Conservation (phyloP, 2,888 invertebrate species). For the Amphipyra tragopoginis region DNA sequence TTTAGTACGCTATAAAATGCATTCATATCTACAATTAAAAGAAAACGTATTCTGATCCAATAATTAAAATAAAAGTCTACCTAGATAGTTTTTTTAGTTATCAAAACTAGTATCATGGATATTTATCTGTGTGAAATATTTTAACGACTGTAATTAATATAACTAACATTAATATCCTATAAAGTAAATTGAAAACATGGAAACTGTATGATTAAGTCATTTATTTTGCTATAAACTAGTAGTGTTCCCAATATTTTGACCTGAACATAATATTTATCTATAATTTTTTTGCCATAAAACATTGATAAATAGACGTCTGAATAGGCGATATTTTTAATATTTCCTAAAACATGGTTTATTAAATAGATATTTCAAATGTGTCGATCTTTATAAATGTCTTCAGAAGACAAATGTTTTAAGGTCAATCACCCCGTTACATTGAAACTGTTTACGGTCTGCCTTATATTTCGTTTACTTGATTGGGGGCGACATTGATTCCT, state of each 20-base stretch:
- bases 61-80: not conserved
- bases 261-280: not conserved
- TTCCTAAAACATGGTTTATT: slow-evolving; percentile 4
- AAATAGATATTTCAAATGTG: not conserved
- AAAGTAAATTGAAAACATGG: slow-evolving; percentile 30
- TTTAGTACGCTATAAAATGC: not conserved
- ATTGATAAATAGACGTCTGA: slow-evolving; percentile 3
- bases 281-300: not conserved
- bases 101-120: not conserved
- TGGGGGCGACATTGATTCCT: too few species aligned
- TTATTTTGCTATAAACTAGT: slow-evolving; percentile 25
- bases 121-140: slow-evolving; percentile 3
- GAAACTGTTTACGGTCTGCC: not conserved
- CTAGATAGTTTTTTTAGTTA: not conserved
- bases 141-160: slow-evolving; percentile 22
- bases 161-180: slow-evolving; percentile 13
- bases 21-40: not conserved
- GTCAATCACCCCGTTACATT: slow-evolving; percentile 20
- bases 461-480: not conserved
- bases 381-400: slow-evolving; percentile 14
- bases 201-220: slow-evolving; percentile 23
- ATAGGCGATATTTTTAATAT: not conserved
- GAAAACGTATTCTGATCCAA: not conserved
- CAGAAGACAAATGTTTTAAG: slow-evolving; percentile 12
- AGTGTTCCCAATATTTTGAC: slow-evolving; percentile 18